Base-by-base conservation (phyloP, 2,797 vertebrate genomes). In the Oophaga sylvatica region DNA sequence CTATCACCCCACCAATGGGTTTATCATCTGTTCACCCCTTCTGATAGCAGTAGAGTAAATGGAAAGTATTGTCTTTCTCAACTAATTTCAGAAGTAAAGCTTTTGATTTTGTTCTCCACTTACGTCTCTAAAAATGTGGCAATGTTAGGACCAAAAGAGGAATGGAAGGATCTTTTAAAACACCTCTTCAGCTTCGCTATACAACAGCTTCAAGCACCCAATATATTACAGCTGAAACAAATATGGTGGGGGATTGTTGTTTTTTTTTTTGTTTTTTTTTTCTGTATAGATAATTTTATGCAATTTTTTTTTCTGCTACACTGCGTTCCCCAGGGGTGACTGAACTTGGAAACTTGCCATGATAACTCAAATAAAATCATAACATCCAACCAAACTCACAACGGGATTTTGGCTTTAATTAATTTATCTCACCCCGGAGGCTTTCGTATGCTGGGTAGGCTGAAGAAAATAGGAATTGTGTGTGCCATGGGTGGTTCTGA, bases 351-450 rank as follows among this genome's bases (percentile, higher is more conserved):
- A 85, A 68, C 26, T 70, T 89, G 87, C 80, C 84, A 89, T 26
- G 63, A 59, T 82, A 77, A 82, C 79, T 89, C 79, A 82, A 89
- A 63, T 81, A 45, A 86, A 86, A 86, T 89, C 79, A 81, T 80
- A 85, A 78, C 77, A 88, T 86, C 79, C 59, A 81, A 89, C 83
- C 87, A 68, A 86, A 77, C 60, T 86, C 71, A 75, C 84, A 82
- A 68, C 68, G 80, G 83, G 87, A 89, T 78, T 89, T 81, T 68
- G 87, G 71, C 77, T 89, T 89, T 89, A 89, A 86, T 89, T 89
- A 89, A 89, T 89, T 85, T 89, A 77, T 86, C 83, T 81, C 84
- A 82, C 84, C 87, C 87, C 67, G 79, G 84, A 88, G 84, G 84
- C 87, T 78, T 89, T 35, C 31, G 71, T 82, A 85, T 80, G 77